phyloP scores from a whole-genome alignment of 2,888 invertebrate genomes.

The Drosophila suboccidentalis region DNA sequence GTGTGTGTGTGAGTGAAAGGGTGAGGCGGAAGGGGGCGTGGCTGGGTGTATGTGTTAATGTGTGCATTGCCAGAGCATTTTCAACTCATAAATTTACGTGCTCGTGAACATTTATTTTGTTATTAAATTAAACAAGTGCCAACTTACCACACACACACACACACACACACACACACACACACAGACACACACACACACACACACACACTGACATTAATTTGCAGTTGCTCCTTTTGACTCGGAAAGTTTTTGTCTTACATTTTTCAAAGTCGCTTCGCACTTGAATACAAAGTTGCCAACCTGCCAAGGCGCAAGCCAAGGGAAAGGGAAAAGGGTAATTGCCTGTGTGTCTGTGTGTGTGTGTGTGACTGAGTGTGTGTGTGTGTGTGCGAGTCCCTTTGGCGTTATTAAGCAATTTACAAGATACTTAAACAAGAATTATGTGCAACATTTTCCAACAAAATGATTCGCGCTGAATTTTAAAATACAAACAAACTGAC shows the following conservation, averaged over 20 bases:
- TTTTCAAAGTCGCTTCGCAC: slow-evolving; percentile 72
- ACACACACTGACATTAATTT: slow-evolving; percentile 63
- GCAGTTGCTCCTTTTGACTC: slow-evolving; percentile 59
- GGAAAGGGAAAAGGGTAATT: slow-evolving; percentile 63
- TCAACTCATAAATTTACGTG: slow-evolving; percentile 81
- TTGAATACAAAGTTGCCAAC: slow-evolving; percentile 75
- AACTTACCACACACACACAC: slow-evolving; percentile 37
- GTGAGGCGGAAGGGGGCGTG: slow-evolving; percentile 4
- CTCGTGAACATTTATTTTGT: slow-evolving; percentile 84
- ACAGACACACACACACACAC: slow-evolving; percentile 11
- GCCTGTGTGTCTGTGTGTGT: slow-evolving; percentile 24
- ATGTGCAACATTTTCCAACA: slow-evolving; percentile 83
- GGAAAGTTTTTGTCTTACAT: slow-evolving; percentile 70
- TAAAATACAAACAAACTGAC: slow-evolving; percentile 78
- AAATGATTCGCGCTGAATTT: slow-evolving; percentile 81
- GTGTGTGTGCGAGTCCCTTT: slow-evolving; percentile 64
- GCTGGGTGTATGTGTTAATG: slow-evolving; percentile 68
- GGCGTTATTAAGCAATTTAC: slow-evolving; percentile 85
- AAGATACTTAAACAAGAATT: slow-evolving; percentile 85
- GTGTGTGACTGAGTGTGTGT: slow-evolving; percentile 27
- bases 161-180: slow-evolving; percentile 8
- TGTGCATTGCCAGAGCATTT: slow-evolving; percentile 64
- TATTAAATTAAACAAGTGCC: slow-evolving; percentile 82
- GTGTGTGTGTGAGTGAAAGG: neutral
- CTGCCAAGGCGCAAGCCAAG: slow-evolving; percentile 10